Percentiles rank a stretch among this genome's conserved stretches.
These are phyloP conservation scores for Alosa alosa DNA, from an alignment of 2,113 vertebrate species.

Conservation along the genomic window DNA sequence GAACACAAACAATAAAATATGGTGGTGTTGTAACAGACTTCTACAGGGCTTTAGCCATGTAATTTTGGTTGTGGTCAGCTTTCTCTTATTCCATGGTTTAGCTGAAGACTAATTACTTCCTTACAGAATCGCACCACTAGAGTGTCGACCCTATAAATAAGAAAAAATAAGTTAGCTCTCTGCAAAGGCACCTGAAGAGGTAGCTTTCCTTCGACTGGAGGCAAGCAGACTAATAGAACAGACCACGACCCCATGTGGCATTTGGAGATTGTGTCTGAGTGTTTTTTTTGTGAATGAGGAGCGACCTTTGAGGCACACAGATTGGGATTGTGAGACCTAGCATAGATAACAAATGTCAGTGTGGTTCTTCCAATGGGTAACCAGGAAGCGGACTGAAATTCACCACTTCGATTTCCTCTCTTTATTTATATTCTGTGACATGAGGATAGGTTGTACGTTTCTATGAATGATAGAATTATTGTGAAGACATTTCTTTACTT, in stretches of 20 bases:
- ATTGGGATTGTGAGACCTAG: neutral
- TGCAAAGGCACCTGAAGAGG: neutral
- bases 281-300: neutral
- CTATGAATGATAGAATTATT: neutral
- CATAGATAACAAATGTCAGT: neutral
- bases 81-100: neutral
- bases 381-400: neutral
- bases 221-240: neutral
- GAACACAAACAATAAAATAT: conserved; percentile 5
- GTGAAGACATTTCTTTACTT: neutral
- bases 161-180: neutral
- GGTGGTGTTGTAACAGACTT: neutral
- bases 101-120: neutral
- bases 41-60: neutral
- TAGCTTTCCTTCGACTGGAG: neutral
- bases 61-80: neutral
- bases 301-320: neutral
- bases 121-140: neutral
- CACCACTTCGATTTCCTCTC: neutral
- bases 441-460: neutral
- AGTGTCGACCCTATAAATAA: neutral
- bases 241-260: neutral
- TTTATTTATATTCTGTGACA: neutral
- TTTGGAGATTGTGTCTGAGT: conserved; percentile 11
- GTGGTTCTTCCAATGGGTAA: neutral